Evolutionary conservation across 2,888 invertebrate genomes (phyloP).

Genomic region (Philaethria dido): DNA sequence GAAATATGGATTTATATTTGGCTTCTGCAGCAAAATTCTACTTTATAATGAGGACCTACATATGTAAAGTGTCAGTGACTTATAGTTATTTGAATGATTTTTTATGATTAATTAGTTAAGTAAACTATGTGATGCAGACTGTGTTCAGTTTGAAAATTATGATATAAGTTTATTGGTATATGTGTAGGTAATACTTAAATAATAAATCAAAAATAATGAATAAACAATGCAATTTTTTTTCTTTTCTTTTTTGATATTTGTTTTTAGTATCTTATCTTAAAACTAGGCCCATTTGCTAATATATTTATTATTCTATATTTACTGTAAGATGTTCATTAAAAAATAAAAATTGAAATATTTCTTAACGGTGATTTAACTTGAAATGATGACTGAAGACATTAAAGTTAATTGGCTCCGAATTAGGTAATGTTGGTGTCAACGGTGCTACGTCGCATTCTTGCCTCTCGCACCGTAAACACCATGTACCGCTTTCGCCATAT

Average conservation of each 20-base stretch:
- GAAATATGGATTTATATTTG: background rate
- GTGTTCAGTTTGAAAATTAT: too few relatives aligned
- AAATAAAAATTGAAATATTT: slow-evolving; percentile 2
- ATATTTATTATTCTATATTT: background rate
- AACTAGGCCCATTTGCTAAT: background rate
- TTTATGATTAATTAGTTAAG: too few relatives aligned
- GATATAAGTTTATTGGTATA: too few relatives aligned
- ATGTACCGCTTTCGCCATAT: slow-evolving; percentile 27
- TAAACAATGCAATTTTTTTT: background rate
- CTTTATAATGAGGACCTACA: too few relatives aligned
- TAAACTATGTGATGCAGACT: too few relatives aligned
- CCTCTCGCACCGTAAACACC: slow-evolving; percentile 6
- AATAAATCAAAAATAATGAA: too few relatives aligned
- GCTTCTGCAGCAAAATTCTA: too few relatives aligned
- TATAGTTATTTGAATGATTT: too few relatives aligned
- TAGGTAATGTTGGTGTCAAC: slow-evolving; percentile 31
- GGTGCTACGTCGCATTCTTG: slow-evolving; percentile 33
- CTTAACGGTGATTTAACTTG: slow-evolving; percentile 24
- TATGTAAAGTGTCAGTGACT: too few relatives aligned
- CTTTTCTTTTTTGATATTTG: background rate
- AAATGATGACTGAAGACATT: slow-evolving; percentile 32
- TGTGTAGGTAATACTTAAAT: too few relatives aligned
- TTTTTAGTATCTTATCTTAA: background rate
- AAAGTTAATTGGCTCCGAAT: slow-evolving; percentile 35
- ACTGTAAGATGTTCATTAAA: background rate